Evolutionary conservation across 2,888 invertebrate genomes (phyloP).

Genomic region (Lasioglossum villosulum): DNA sequence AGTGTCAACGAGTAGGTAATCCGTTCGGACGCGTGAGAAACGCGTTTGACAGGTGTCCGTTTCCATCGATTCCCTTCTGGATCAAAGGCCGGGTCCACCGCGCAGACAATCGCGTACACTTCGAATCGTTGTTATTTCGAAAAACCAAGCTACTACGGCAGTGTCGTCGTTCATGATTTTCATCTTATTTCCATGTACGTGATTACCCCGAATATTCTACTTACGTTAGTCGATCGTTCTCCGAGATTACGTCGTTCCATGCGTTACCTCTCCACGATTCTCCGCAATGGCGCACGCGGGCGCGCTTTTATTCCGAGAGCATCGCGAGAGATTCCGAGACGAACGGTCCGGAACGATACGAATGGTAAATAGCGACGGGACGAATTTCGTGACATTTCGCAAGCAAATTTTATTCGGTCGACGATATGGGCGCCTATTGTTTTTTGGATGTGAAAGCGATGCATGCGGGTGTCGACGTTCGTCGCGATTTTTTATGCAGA

Average conservation of each 20-base stretch:
- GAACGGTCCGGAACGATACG: background rate
- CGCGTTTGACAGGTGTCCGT: background rate
- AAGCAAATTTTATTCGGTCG: constrained; percentile 47
- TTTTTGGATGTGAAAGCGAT: constrained; percentile 60
- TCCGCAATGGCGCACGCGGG: background rate
- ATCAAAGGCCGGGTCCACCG: background rate
- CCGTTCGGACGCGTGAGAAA: too few species aligned
- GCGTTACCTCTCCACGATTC: background rate
- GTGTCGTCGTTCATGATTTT: background rate
- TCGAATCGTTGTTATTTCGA: background rate
- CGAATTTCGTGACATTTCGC: constrained; percentile 45
- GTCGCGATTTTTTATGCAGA: constrained; percentile 57
- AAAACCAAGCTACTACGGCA: background rate
- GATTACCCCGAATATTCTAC: background rate
- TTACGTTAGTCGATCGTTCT: background rate
- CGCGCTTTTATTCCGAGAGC: background rate
- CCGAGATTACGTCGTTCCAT: background rate
- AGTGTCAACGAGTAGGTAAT: background rate
- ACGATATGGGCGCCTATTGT: constrained; percentile 53
- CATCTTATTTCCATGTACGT: background rate
- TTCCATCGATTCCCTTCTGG: background rate
- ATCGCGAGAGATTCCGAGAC: background rate
- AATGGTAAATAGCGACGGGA: constrained; percentile 20
- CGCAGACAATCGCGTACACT: background rate
- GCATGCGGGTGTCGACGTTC: constrained; percentile 56